Base-by-base conservation (phyloP, 2,888 invertebrate genomes). In the Merodon equestris region DNA sequence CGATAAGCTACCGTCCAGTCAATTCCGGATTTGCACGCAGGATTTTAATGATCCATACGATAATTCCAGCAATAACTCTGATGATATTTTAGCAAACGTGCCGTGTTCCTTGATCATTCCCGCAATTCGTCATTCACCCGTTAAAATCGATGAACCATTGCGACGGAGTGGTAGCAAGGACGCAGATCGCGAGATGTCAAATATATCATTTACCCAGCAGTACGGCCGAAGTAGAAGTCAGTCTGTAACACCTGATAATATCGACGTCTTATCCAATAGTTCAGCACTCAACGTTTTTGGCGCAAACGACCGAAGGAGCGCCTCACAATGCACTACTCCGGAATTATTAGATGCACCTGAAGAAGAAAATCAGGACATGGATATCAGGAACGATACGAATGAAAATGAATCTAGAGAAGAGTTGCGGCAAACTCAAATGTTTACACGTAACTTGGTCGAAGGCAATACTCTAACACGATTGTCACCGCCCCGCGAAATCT, bases 21-120 rank as follows among this genome's bases (percentile, higher is more conserved):
- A 84, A 38, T 83, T 85, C 66, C 83, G 83, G 2, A 83, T 86
- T 3, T 82, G 83, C 50, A 85, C 86, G 0, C 84, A 85, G 57
- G 85, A 85, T 19, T 85, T 83, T 34, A 83, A 84, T 74, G 84
- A 82, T n/a, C 77, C 42, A 7, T 68, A 72, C 1, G 54, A 66
- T 12, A 53, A 66, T 0, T 72, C 66, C 1, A 70, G 63, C 34
- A 66, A 75, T 36, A 58, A 81, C 7, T 83, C 82, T 7, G 81
- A 70, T 48, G 61, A 72, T 18, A 44, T 82, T 15, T 54, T 79
- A 0, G 74, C 74, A 0, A 64, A 74, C 45, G 17, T 74, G 1
- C 64, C 79, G n/a, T 63, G 61, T 14, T 73, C 77, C 0, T 2
- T 67, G 17, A 13, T 68, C 9, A 77, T 77, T 15, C 67, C 77